Evolutionary conservation across 2,113 vertebrate genomes (phyloP), one percentile per base, ranked within the genome.

Genomic region (Neopipo cinnamomea): DNA sequence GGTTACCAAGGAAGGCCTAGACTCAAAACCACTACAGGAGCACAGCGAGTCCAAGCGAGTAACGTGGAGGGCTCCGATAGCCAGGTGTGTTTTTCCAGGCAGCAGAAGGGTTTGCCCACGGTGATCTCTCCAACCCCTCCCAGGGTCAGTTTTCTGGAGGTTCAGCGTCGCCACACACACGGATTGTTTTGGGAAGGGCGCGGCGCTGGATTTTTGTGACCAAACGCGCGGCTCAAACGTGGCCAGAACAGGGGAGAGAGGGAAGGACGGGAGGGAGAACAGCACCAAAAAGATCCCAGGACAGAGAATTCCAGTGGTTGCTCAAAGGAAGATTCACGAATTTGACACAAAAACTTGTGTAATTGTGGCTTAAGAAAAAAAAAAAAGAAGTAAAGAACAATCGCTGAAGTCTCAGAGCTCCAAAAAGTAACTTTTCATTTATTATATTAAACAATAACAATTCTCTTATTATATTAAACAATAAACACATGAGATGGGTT

Each of bases 381-480:
- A 35, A 59, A 53, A 37, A 42, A 37, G 55, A 55, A 6, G 7
- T 23, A 21, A 96, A 93, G 14, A 80, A 97, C 70, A 59, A 94
- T 11, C 41, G 35, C 44, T 16, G 4, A 78, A 94, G 88, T 74
- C 95, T 68, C 85, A 44, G 72, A 53, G 86, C 94, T 97, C 88
- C 96, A 96, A 97, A 97, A 96, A 97, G 94, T 96, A 94, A 89
- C 85, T 90, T 95, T 58, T 63, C 97, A 91, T 97, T 97, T 98
- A 97, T 96, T 96, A 96, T 95, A 96, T 96, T 98, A 98, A 98
- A 98, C 97, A 97, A 97, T 97, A 96, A 97, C 93, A 97, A 97
- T 97, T 95, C 76, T 95, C 97, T 98, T 97, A 97, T 98, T 97
- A 97, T 98, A 97, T 97, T 98, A 98, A 98, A 98, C 97, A 98